Conservation (phyloP, 2,113 vertebrate species). For the Meles meles region DNA sequence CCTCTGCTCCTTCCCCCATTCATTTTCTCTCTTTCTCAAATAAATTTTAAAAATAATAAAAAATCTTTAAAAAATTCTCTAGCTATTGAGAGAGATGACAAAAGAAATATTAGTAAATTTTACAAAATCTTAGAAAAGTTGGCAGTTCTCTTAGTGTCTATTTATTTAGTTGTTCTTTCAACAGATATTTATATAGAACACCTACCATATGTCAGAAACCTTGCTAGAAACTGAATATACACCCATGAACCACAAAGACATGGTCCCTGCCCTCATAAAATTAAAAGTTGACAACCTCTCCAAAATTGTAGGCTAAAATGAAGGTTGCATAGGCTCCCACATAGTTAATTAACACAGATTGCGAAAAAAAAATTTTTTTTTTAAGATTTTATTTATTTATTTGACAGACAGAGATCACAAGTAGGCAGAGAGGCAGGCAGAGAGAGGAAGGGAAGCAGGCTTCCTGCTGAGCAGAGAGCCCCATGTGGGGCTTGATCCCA, state of each 20-base stretch:
- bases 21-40: background rate
- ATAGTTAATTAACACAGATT: background rate
- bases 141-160: background rate
- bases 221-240: background rate
- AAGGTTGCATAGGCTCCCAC: background rate
- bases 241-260: background rate
- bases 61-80: background rate
- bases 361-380: no score
- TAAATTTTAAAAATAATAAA: background rate
- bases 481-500: no score
- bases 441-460: no score
- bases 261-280: background rate
- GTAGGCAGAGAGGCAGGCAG: no score
- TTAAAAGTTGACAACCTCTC: background rate
- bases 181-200: background rate
- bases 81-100: background rate
- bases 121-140: background rate
- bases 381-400: no score
- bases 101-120: constrained; percentile 36
- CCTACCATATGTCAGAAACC: background rate
- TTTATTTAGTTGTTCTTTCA: background rate
- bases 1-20: background rate
- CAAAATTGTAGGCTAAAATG: background rate
- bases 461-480: no score
- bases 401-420: no score